Percentiles rank a stretch among this genome's conserved stretches.
phyloP scores from a whole-genome alignment of 2,113 vertebrate species.

The Peromyscus maniculatus region DNA sequence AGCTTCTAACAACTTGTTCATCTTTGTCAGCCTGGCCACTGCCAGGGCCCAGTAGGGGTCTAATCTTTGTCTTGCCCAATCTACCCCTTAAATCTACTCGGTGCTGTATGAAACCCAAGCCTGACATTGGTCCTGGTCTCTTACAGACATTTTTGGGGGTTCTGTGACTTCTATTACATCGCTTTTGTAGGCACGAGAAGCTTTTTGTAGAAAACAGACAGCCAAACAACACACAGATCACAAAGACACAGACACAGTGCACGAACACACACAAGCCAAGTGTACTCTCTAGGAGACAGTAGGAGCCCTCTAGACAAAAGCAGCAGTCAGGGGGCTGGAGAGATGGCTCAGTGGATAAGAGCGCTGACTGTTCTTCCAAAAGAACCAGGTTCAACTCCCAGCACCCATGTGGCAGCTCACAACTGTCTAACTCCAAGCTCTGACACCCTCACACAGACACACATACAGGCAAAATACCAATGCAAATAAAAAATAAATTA shows the following conservation, averaged over 20 bases:
- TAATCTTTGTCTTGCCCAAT: neutral
- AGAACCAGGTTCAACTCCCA: no score
- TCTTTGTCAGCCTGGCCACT: neutral
- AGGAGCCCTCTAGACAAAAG: neutral
- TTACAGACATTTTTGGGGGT: neutral
- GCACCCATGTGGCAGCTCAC: no score
- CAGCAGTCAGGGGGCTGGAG: neutral
- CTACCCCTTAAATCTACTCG: neutral
- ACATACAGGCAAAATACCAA: no score
- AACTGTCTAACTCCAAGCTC: no score
- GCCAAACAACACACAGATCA: neutral
- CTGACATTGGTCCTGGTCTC: neutral
- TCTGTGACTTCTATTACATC: neutral
- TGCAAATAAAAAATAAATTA: no score
- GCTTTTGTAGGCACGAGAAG: neutral
- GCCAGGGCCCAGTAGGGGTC: no score
- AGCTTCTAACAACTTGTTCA: neutral
- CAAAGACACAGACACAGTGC: neutral
- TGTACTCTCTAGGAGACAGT: neutral
- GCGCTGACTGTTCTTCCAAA: no score
- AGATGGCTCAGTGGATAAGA: no score
- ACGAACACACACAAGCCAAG: neutral
- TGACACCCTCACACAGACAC: no score
- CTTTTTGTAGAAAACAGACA: neutral
- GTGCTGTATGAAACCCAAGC: no score